Evolutionary conservation across 2,888 invertebrate species (phyloP).

Genomic region (Trachelus troglodyta): DNA sequence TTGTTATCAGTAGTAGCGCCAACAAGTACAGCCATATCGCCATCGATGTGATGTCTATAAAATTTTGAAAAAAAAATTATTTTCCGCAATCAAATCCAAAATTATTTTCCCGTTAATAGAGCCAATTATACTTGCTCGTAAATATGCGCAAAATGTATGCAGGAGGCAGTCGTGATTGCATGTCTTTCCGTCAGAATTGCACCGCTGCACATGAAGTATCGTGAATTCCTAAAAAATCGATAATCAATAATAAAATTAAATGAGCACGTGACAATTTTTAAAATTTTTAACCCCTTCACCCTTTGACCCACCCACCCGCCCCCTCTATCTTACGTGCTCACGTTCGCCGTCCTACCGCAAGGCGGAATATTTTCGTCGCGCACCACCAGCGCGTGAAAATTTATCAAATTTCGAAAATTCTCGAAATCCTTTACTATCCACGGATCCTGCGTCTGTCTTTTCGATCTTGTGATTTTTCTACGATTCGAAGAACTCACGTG

Average conservation of each 20-base stretch:
- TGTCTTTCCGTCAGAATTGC: conserved; percentile 33
- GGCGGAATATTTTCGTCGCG: conserved; percentile 39
- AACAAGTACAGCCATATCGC: conserved; percentile 33
- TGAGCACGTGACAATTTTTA: neutral
- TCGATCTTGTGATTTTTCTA: neutral
- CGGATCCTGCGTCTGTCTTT: neutral
- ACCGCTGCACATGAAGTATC: conserved; percentile 49
- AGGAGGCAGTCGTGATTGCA: conserved; percentile 43
- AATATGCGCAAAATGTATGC: conserved; percentile 39
- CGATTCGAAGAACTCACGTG: neutral
- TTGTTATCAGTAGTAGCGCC: conserved; percentile 28
- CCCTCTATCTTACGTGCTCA: conserved; percentile 33
- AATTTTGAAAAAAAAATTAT: neutral
- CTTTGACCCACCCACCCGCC: neutral
- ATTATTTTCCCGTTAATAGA: neutral
- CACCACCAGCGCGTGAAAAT: conserved; percentile 43
- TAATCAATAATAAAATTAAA: conserved; percentile 3
- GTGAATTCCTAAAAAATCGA: conserved; percentile 29
- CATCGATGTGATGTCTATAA: conserved; percentile 35
- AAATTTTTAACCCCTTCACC: neutral
- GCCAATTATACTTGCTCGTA: conserved; percentile 34
- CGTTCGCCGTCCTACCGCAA: conserved; percentile 33
- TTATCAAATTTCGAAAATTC: conserved; percentile 20
- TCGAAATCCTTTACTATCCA: conserved; percentile 33
- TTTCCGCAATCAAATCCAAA: neutral